Base-by-base conservation (phyloP, 2,797 vertebrate species). In the Sebastes steindachneri region DNA sequence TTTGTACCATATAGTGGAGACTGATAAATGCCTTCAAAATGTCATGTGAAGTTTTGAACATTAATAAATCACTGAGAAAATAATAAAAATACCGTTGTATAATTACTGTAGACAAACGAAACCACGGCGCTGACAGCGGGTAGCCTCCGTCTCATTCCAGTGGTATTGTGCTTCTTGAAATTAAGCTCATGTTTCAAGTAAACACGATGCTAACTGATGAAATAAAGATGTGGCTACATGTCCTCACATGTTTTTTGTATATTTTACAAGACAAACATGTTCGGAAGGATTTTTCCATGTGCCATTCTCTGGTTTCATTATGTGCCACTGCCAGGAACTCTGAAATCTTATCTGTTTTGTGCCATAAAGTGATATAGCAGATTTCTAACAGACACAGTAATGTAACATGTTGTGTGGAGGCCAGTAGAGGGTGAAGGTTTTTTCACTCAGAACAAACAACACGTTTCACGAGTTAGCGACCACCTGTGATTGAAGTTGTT, bases 171-270 rank as follows among this genome's bases (percentile, higher is more conserved):
- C 41, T 57, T 69, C 11, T n/a, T 72, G 12, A 80, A 73, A 81
- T 88, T 53, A 64, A 59, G 78, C 73, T 84, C 63, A n/a, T 28
- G 53, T 85, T 90, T 74, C 59, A 0, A 54, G 53, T 87, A 85
- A 88, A 86, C 80, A 78, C 21, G 41, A 58, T 48, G 25, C 23
- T 71, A 7, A 29, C 45, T 85, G 77, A 91, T 82, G 68, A 63
- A 86, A 69, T 66, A 85, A 89, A 90, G 74, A 86, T 88, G 83
- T 79, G 45, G 45, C 71, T 53, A 41, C 73, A 79, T 73, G 62
- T 63, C 14, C 7, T 45, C 41, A 3, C 15, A 17, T 45, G 37
- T 45, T 45, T 45, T 5, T 74, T 69, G 55, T 80, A 54, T 64
- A 23, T 21, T 75, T 68, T 63, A 37, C 25, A 58, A 5, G 58